Percentiles rank a stretch among this genome's conserved stretches.
phyloP scores from a whole-genome alignment of 2,113 vertebrate species.

The Hippocampus comes region DNA sequence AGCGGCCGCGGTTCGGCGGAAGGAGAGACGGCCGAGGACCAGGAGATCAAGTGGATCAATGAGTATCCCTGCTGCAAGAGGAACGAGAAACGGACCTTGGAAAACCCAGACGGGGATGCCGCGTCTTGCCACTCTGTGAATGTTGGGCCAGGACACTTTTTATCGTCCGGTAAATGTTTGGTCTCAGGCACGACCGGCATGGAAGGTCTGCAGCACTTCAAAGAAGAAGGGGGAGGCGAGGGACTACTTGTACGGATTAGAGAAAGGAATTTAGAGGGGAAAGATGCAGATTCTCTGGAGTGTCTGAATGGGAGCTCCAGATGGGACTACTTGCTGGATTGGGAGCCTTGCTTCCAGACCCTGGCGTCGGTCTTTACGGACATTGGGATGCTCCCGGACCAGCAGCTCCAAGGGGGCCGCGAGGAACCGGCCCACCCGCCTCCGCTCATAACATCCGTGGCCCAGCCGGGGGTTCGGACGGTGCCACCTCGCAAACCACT shows the following conservation, averaged over 20 bases:
- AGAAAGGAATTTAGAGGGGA: constrained; percentile 57
- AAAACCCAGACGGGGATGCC: constrained; percentile 73
- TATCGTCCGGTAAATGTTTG: constrained; percentile 39
- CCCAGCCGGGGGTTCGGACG: constrained; percentile 82
- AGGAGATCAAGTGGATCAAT: constrained; percentile 87
- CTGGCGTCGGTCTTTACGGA: constrained; percentile 86
- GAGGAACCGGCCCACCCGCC: constrained; percentile 75
- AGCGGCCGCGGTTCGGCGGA: constrained; percentile 81
- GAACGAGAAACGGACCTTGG: constrained; percentile 34
- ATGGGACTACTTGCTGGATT: constrained; percentile 80
- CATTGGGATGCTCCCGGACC: constrained; percentile 83
- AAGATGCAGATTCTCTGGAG: constrained; percentile 59
- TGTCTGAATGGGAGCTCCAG: constrained; percentile 57
- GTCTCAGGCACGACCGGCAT: constrained; percentile 54
- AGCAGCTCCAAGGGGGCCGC: constrained; percentile 61
- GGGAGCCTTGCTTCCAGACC: constrained; percentile 82
- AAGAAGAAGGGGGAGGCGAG: constrained; percentile 68
- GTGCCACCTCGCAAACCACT: constrained; percentile 76
- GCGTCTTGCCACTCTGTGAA: constrained; percentile 76
- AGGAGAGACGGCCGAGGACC: constrained; percentile 85
- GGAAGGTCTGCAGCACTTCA: constrained; percentile 67
- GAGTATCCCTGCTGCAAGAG: constrained; percentile 72
- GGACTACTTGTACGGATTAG: constrained; percentile 55
- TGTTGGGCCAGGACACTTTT: constrained; percentile 39
- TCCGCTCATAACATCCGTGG: constrained; percentile 85